Evolutionary conservation across 92 coral and sea anemone genomes (phyloP).

Genomic region (Bergia sp.): DNA sequence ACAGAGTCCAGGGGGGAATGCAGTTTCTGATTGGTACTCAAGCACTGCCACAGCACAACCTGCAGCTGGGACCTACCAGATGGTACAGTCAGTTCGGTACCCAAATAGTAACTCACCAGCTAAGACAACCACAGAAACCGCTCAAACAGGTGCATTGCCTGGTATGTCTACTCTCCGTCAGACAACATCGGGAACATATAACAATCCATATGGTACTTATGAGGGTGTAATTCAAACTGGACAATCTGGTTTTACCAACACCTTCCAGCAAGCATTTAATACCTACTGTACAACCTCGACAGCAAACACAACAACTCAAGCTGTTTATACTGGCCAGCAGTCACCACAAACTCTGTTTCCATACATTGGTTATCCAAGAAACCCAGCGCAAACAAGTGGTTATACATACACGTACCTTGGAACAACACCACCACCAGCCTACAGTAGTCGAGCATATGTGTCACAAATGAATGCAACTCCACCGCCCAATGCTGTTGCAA

Average conservation of each 20-base stretch:
- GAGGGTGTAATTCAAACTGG: conserved; percentile 83
- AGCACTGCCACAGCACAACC: conserved; percentile 73
- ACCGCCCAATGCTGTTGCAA: conserved; percentile 90
- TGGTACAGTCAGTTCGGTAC: conserved; percentile 95
- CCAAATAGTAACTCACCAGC: conserved; percentile 84
- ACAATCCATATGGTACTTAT: conserved; percentile 71
- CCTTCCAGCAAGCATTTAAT: conserved; percentile 73
- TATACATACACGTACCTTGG: conserved; percentile 86
- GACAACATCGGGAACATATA: conserved; percentile 70
- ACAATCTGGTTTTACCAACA: conserved; percentile 75
- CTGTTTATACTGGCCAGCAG: conserved; percentile 70
- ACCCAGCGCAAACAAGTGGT: conserved; percentile 74
- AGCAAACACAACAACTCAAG: conserved; percentile 67
- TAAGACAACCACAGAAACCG: conserved; percentile 74
- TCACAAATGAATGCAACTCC: conserved; percentile 84
- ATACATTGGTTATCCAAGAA: conserved; percentile 78
- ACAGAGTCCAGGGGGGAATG: conserved; percentile 82
- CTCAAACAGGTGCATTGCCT: conserved; percentile 77
- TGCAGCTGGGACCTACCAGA: conserved; percentile 79
- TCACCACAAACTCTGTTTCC: conserved; percentile 81
- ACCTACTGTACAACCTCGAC: conserved; percentile 68
- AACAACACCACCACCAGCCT: conserved; percentile 86
- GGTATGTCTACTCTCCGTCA: conserved; percentile 88
- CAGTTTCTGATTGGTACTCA: conserved; percentile 83
- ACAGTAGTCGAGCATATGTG: conserved; percentile 77